phyloP scores from a whole-genome alignment of 2,888 invertebrate species.

The Phorcus lineatus region DNA sequence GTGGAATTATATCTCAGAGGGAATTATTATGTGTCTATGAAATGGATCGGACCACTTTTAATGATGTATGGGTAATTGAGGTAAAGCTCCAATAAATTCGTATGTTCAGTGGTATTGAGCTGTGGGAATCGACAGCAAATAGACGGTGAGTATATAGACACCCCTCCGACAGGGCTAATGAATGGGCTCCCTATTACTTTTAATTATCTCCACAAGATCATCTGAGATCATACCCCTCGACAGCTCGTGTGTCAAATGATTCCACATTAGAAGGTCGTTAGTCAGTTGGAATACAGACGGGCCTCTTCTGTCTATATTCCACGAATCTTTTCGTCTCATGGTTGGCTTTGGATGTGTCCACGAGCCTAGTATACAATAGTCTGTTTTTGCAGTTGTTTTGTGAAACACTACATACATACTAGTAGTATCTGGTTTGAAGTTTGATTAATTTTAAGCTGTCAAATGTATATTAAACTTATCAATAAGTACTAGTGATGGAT shows the following conservation, averaged over 20 bases:
- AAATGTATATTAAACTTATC: too few relatives aligned
- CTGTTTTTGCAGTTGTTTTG: too few relatives aligned
- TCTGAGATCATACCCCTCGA: not conserved
- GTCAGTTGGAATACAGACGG: not conserved
- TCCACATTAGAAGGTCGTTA: not conserved
- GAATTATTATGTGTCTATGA: conserved; percentile 10
- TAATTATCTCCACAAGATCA: conserved; percentile 6
- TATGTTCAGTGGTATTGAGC: not conserved
- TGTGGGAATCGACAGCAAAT: too few relatives aligned
- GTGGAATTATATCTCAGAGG: conserved; percentile 2
- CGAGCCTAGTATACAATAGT: too few relatives aligned
- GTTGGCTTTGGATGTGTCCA: too few relatives aligned
- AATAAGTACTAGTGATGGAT: too few relatives aligned
- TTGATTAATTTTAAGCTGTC: too few relatives aligned
- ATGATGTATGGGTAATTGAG: conserved; percentile 6
- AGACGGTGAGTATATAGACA: not conserved
- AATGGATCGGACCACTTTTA: not conserved
- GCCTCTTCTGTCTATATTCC: not conserved
- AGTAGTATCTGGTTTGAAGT: too few relatives aligned
- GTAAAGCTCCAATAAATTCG: not conserved
- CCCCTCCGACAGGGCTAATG: not conserved
- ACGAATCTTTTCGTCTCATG: too few relatives aligned
- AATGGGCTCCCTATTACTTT: not conserved
- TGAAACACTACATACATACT: too few relatives aligned
- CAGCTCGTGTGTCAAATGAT: not conserved